Percentiles rank a stretch among this genome's conserved stretches.
These are phyloP conservation scores for Uria lomvia DNA, from an alignment of 2,113 vertebrate species.

Conservation along the genomic window DNA sequence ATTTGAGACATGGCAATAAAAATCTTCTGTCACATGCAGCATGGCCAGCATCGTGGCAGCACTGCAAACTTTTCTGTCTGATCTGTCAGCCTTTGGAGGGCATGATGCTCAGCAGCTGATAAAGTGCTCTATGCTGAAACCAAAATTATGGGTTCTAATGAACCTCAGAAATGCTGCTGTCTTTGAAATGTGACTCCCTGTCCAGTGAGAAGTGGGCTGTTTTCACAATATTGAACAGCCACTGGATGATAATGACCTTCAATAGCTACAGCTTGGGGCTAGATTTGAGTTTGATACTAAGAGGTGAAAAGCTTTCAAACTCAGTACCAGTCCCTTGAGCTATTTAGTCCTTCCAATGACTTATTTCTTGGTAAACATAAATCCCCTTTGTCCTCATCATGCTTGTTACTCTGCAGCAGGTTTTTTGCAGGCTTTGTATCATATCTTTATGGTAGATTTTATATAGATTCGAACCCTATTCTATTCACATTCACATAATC, in stretches of 20 bases:
- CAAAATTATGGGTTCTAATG: conserved; percentile 56
- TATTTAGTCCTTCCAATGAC: conserved; percentile 50
- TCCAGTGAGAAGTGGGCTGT: conserved; percentile 44
- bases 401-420: not conserved
- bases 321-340: conserved; percentile 37
- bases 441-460: not conserved
- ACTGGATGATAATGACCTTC: conserved; percentile 56
- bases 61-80: conserved; percentile 9
- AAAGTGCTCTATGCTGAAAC: conserved; percentile 24
- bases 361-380: conserved; percentile 50
- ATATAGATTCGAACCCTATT: not conserved
- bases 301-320: conserved; percentile 64
- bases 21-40: not conserved
- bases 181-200: conserved; percentile 55
- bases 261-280: conserved; percentile 58
- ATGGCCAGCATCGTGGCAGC: not conserved
- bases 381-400: conserved; percentile 35
- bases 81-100: conserved; percentile 26
- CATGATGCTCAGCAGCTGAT: conserved; percentile 24
- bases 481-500: not conserved
- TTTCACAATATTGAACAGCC: conserved; percentile 49
- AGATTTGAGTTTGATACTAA: conserved; percentile 52
- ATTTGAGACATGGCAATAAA: not conserved
- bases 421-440: not conserved
- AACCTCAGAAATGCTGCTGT: conserved; percentile 47